phyloP scores from a whole-genome alignment of 2,888 invertebrate genomes.

The Polietes domitor region DNA sequence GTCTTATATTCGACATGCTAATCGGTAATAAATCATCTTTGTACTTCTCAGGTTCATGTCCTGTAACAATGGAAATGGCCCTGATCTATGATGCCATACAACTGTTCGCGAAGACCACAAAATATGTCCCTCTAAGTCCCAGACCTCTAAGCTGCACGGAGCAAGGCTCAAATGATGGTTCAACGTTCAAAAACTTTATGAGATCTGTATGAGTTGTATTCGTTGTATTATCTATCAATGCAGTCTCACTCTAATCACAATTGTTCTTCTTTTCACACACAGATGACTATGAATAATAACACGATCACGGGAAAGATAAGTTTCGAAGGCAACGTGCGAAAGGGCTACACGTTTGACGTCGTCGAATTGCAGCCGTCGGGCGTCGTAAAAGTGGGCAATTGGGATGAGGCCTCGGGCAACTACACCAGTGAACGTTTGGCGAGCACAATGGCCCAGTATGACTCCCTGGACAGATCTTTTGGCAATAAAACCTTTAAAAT shows the following conservation, averaged over 20 bases:
- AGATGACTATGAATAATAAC: slow-evolving; percentile 72
- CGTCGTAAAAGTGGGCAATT: slow-evolving; percentile 85
- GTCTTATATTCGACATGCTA: no score
- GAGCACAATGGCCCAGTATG: slow-evolving; percentile 78
- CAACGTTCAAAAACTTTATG: slow-evolving; percentile 91
- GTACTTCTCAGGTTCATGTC: slow-evolving; percentile 75
- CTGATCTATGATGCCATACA: slow-evolving; percentile 92
- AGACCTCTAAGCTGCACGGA: slow-evolving; percentile 83
- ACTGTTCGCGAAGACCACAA: slow-evolving; percentile 89
- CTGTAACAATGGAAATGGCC: slow-evolving; percentile 86
- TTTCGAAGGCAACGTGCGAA: slow-evolving; percentile 90
- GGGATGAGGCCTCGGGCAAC: slow-evolving; percentile 86
- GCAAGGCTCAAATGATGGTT: slow-evolving; percentile 84
- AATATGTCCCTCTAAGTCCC: slow-evolving; percentile 83
- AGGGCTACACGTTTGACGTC: slow-evolving; percentile 86
- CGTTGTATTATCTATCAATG: neutral
- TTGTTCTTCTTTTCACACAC: neutral
- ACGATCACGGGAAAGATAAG: slow-evolving; percentile 87
- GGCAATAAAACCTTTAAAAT: slow-evolving; percentile 86
- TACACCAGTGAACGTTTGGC: slow-evolving; percentile 82
- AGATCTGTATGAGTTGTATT: slow-evolving; percentile 71
- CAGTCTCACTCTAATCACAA: neutral
- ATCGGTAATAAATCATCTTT: no score
- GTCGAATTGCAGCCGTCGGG: slow-evolving; percentile 85
- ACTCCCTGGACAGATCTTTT: slow-evolving; percentile 84